Evolutionary conservation across 2,113 vertebrate species (phyloP), one percentile per base, ranked within the genome.

Genomic region (Nesogale talazaci): DNA sequence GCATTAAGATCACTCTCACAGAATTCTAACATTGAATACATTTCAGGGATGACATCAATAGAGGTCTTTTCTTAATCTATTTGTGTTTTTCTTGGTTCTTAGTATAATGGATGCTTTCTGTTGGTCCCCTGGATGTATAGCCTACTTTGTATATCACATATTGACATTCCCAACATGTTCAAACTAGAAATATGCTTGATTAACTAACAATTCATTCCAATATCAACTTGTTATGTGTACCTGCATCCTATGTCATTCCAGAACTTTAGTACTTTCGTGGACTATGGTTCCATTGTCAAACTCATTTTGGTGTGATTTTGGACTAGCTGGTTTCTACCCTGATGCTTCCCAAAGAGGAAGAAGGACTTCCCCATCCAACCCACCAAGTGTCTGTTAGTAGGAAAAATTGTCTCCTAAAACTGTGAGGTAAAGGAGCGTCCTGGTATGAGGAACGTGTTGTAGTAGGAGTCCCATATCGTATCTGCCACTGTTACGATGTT

Each of bases 1-100:
- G 27, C 69, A 90, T 86, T 69, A n/a, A 82, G 59, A 59, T 90
- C 16, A 3, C 69, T 86, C 46, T 76, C 69, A 82, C 69, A 59
- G 67, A 14, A 90, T 76, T 90, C 65, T 31, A 86, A 90, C 42
- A 82, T 31, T 6, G 82, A 42, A 82, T 86, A 80, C 42, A 82
- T 76, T 46, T 90, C 59, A 82, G 42, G 20, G 22, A 90, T 86
- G 34, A 56, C 46, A 82, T 82, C 42, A 40, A 11, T 36, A 82
- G 42, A 42, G 82, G 23, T 36, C 46, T 82, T 90, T 52, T 80
- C 10, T 69, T 3, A 42, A 59, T 83, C 6, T 36, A 67, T 2
- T 38, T 81, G 67, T 42, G n/a, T 4, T 57, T 86, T 59, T 86
- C 29, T 46, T 90, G n/a, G 17, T 34, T 82, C 29, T 90, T 77